Conservation (phyloP, 2,113 vertebrate genomes). For the Psilopsiagon aurifrons region DNA sequence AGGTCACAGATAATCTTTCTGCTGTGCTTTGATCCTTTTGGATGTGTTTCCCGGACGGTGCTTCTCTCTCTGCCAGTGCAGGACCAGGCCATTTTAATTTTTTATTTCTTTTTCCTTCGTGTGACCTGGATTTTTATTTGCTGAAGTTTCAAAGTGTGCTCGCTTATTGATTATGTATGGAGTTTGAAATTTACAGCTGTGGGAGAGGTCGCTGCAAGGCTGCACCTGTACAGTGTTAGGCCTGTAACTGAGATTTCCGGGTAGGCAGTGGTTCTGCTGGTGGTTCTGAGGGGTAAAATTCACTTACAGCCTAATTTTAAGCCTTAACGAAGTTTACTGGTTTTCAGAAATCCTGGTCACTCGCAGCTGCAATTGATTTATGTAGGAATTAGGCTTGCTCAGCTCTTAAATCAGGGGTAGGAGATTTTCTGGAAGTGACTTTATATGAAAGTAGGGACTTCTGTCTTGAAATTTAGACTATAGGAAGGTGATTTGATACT, state of each 20-base stretch:
- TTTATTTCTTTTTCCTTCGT: not conserved
- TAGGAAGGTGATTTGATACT: not conserved
- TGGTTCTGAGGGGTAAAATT: not conserved
- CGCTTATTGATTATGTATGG: not conserved
- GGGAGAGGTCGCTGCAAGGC: not conserved
- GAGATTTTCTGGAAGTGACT: not conserved
- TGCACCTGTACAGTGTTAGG: not conserved
- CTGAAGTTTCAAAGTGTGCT: not conserved
- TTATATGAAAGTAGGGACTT: not conserved
- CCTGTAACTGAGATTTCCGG: not conserved
- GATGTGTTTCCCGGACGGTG: not conserved
- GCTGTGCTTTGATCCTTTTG: not conserved
- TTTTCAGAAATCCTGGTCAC: slow-evolving; percentile 1
- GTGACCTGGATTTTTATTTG: not conserved
- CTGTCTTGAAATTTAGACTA: not conserved
- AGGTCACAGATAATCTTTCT: not conserved
- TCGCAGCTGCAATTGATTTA: slow-evolving; percentile 32
- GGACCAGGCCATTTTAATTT: not conserved
- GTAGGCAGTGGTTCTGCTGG: not conserved
- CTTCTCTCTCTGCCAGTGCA: not conserved
- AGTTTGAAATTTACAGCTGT: not conserved
- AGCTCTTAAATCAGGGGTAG: not conserved
- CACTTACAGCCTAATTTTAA: not conserved
- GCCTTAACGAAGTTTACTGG: not conserved
- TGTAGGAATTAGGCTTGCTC: slow-evolving; percentile 24